A percentile compares a stretch with the other conserved stretches of the same genome.
phyloP scores from a whole-genome alignment of 2,113 vertebrate species.

The Phodopus roborovskii region DNA sequence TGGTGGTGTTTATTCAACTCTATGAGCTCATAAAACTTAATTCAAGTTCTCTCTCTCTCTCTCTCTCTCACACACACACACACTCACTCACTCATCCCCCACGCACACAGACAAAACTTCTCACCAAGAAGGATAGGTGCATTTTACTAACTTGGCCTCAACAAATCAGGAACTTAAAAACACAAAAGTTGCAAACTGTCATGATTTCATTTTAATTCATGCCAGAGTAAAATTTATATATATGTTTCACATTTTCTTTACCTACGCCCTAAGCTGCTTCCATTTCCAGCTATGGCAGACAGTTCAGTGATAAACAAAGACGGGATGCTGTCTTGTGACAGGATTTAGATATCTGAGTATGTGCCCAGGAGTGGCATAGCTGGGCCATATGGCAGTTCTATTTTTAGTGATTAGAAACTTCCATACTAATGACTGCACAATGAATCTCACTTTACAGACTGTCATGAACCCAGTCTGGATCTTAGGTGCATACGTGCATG shows the following conservation, averaged over 20 bases:
- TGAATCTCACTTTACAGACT: too few species aligned
- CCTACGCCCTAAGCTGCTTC: not conserved
- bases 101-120: not conserved
- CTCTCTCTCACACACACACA: too few species aligned
- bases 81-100: too few species aligned
- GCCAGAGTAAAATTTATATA: not conserved
- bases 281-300: not conserved
- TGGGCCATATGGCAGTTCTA: not conserved
- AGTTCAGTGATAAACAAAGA: not conserved
- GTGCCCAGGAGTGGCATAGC: not conserved
- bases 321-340: not conserved
- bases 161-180: not conserved
- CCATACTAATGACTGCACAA: not conserved
- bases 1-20: not conserved
- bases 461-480: not conserved
- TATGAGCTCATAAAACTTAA: not conserved
- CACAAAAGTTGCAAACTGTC: not conserved
- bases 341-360: too few species aligned
- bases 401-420: not conserved
- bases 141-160: slow-evolving; percentile 14
- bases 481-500: not conserved
- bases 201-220: not conserved
- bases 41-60: too few species aligned
- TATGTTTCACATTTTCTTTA: not conserved
- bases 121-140: not conserved